These are phyloP conservation scores for Lanius collurio DNA, from an alignment of 2,113 vertebrate genomes.

Conservation along the genomic window DNA sequence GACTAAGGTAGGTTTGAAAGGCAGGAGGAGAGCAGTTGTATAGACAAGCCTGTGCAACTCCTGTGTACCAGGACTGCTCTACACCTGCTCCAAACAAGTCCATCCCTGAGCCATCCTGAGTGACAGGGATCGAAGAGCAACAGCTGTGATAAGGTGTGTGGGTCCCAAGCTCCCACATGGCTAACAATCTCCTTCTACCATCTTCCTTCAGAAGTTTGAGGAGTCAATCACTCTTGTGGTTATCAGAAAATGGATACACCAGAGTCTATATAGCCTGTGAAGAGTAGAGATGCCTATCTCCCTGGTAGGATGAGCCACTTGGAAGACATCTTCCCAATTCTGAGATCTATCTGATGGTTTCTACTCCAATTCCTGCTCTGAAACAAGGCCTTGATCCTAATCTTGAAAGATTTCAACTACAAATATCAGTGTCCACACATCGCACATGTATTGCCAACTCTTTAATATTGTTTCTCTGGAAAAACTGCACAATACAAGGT, in stretches of 20 bases:
- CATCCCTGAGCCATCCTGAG: background rate
- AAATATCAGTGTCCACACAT: background rate
- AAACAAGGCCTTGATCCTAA: background rate
- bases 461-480: background rate
- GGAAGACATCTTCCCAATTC: background rate
- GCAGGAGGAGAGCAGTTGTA: background rate
- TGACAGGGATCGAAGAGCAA: background rate
- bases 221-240: background rate
- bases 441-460: background rate
- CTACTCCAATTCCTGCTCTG: background rate
- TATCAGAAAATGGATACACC: background rate
- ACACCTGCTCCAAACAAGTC: accelerated
- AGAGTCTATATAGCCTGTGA: background rate
- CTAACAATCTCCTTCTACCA: background rate
- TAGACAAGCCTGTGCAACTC: background rate
- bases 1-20: background rate
- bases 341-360: background rate
- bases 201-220: background rate
- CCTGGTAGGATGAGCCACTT: accelerated
- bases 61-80: background rate
- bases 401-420: background rate
- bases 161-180: background rate
- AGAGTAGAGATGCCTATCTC: background rate
- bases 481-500: background rate
- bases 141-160: background rate